Evolutionary conservation across 2,797 vertebrate genomes (phyloP), one percentile per base, ranked within the genome.

Genomic region (Argya squamiceps): DNA sequence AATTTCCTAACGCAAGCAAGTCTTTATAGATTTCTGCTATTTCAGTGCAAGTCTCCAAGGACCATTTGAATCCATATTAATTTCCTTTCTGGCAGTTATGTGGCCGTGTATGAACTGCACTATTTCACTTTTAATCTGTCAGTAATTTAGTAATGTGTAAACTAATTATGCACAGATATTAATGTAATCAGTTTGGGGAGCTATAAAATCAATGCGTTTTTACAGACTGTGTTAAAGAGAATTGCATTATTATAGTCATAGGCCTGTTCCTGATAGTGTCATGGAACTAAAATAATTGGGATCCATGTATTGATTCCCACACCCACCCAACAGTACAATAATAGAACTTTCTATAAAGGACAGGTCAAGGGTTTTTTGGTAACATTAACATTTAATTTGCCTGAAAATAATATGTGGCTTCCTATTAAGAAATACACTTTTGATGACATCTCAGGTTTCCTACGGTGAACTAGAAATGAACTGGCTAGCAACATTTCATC

Each of bases 101-200:
- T 68, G 79, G 97, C 98, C 97, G 98, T 98, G 98, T 99, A 99
- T 99, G 99, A 99, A 99, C 99, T 99, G 98, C 98, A 98, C 98
- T 98, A 98, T 99, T 99, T 99, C 99, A 99, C 99, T 99, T 99
- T 99, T 99, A 99, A 99, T 99, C 99, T 99, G 99, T 99, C 99
- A 99, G 99, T 99, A 99, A 99, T 99, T 99, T 99, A 99, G 99
- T 99, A 99, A 99, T 99, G 99, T 99, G 99, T 99, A 99, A 99
- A 99, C 99, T 99, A 99, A 99, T 99, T 99, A 99, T 99, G 98
- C 98, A 96, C 98, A 99, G 98, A 99, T 99, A 99, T 99, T 99
- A 99, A 99, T 99, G 98, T 99, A 99, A 99, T 99, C 99, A 98
- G 99, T 99, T 99, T 97, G 98, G 98, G 98, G 98, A 99, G 98